Percentiles rank a stretch among this genome's conserved stretches.
phyloP scores from a whole-genome alignment of 2,888 invertebrate genomes.

The Mystacides longicornis region DNA sequence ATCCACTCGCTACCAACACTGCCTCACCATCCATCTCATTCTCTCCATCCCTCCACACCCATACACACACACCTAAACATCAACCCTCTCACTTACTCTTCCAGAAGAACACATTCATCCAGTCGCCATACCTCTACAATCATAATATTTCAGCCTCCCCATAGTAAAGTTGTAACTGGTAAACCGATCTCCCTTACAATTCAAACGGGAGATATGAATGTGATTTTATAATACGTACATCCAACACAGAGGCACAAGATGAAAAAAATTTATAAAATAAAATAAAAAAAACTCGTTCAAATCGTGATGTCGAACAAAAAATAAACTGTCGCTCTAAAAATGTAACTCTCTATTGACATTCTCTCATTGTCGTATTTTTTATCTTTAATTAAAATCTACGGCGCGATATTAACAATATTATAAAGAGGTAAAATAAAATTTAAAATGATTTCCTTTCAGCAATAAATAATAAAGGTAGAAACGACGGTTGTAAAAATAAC shows the following conservation, averaged over 20 bases:
- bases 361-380: too few species aligned
- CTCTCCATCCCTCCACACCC: constrained; percentile 14
- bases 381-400: too few species aligned
- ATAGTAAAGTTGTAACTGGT: not conserved
- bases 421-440: too few species aligned
- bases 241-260: not conserved
- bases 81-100: not conserved
- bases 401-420: too few species aligned
- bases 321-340: too few species aligned
- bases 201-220: not conserved
- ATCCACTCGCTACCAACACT: constrained; percentile 31
- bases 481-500: too few species aligned
- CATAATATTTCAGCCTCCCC: not conserved
- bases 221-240: not conserved
- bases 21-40: constrained; percentile 14
- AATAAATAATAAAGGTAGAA: too few species aligned
- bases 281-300: too few species aligned
- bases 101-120: not conserved
- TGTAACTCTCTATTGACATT: too few species aligned
- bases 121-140: not conserved
- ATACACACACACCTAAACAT: not conserved
- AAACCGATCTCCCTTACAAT: constrained; percentile 1
- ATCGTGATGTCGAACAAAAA: too few species aligned
- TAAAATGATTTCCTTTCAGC: too few species aligned
- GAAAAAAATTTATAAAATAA: too few species aligned